phyloP scores from a whole-genome alignment of 2,113 vertebrate genomes.

The Erpornis zantholeuca region DNA sequence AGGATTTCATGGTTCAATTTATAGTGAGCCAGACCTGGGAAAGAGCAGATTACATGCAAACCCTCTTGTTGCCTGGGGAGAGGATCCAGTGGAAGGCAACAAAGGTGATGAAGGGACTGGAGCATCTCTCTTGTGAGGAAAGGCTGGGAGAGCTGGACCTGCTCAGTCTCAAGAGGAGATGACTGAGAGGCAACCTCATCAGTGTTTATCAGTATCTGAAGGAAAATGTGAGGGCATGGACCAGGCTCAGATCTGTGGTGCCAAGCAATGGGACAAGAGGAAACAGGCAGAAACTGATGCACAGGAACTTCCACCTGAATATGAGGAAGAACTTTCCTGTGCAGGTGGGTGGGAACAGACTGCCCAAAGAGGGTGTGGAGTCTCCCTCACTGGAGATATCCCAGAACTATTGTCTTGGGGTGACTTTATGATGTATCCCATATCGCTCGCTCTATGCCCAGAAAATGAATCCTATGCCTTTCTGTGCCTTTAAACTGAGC shows the following conservation, averaged over 20 bases:
- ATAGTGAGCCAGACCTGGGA: not conserved
- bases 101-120: not conserved
- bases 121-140: not conserved
- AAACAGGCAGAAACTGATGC: not conserved
- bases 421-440: too few relatives aligned
- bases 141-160: not conserved
- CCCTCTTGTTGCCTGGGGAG: not conserved
- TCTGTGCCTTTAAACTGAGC: too few relatives aligned
- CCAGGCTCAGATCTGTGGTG: not conserved
- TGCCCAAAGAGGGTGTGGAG: not conserved
- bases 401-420: too few relatives aligned
- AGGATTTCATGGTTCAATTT: not conserved
- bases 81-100: not conserved
- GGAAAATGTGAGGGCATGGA: not conserved
- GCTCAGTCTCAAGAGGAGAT: not conserved
- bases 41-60: not conserved
- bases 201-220: too few relatives aligned
- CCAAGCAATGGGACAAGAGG: not conserved
- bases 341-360: not conserved
- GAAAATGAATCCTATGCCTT: too few relatives aligned
- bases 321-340: not conserved
- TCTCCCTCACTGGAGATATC: not conserved
- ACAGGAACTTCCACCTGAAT: not conserved
- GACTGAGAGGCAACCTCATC: not conserved
- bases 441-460: too few relatives aligned